Evolutionary conservation across 2,888 invertebrate species (phyloP).

Genomic region (Nomada hirtipes): DNA sequence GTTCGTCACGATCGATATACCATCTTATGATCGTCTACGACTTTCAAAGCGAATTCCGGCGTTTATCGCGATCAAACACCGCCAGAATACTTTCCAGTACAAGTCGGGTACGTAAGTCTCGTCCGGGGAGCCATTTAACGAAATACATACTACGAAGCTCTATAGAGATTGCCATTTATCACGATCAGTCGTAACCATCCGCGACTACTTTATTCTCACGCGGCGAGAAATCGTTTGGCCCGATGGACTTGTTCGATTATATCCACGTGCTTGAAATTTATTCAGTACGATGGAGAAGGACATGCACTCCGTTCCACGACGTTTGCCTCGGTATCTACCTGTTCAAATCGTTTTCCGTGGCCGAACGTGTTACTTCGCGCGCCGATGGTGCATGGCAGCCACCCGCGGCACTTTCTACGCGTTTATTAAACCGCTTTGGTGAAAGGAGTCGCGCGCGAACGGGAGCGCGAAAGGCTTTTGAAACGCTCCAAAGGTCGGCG

Average conservation of each 20-base stretch:
- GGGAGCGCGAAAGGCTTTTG: constrained; percentile 45
- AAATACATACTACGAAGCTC: not conserved
- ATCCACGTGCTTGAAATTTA: constrained; percentile 20
- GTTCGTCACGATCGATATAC: constrained; percentile 32
- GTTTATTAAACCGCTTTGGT: constrained; percentile 60
- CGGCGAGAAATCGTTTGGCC: constrained; percentile 42
- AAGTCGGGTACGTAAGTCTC: not conserved
- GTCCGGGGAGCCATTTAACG: constrained; percentile 3
- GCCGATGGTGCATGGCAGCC: constrained; percentile 48
- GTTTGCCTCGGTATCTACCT: constrained; percentile 20
- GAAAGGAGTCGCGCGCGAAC: constrained; percentile 54
- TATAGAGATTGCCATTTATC: constrained; percentile 16
- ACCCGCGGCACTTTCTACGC: constrained; percentile 55
- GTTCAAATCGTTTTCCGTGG: constrained; percentile 42
- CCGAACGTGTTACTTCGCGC: constrained; percentile 35
- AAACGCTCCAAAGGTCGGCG: constrained; percentile 56
- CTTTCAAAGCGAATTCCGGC: constrained; percentile 4
- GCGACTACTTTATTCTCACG: constrained; percentile 36
- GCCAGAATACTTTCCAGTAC: constrained; percentile 7
- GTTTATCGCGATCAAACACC: constrained; percentile 11
- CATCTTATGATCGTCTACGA: constrained; percentile 10
- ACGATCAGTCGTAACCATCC: constrained; percentile 21
- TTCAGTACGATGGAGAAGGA: constrained; percentile 14
- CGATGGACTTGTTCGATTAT: constrained; percentile 63
- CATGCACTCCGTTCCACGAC: constrained; percentile 20